Evolutionary conservation across 53 echinoderm and acorn worm species (phyloP), one percentile per base, ranked within the genome.

Genomic region (Stichopus horrens): DNA sequence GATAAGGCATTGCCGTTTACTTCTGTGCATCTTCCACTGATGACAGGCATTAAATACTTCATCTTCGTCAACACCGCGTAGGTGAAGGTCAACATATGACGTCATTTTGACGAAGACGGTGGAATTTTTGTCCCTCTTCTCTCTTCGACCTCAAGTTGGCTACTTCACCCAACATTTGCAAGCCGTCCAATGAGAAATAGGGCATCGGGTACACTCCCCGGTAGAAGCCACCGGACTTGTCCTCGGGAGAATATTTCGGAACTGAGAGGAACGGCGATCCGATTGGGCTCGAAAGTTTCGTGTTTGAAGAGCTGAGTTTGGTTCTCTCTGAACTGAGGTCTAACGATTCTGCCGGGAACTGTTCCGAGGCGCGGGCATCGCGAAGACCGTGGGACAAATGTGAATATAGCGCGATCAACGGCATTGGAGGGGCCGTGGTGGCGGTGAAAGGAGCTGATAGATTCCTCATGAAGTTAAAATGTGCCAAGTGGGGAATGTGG

Each of bases 401-500:
- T 87, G 87, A 87, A 73, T 87, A 87, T 20, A 87, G 87, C 9
- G 87, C 75, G 20, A 87, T 87, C 23, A 87, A 87, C 54, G 87
- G 87, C 22, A 87, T 57, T 6, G 9, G 83, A 21, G 79, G 54
- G 10, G 87, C 23, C 58, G 86, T 54, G 63, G 74, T 82, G 13
- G 91, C 16, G 7, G 54, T 52, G 21, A 66, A 11, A 18, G 86
- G 86, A 16, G 75, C 21, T 75, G 87, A 74, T 21, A 74, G 18
- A 19, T 74, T 75, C 21, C 75, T 85, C 71, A 85, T 74, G 23
- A 73, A 74, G 23, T 56, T 87, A 20, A 87, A 20, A 5, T 75
- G 87, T 20, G 87, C 3, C 10, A 87, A 54, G 21, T 74, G 4
- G 13, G 87, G 4, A 23, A 74, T 21, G 55, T 75, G 75, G 21